Percentiles rank a stretch among this genome's conserved stretches.
These are phyloP conservation scores for Seriola quinqueradiata DNA, from an alignment of 2,113 vertebrate genomes.

Conservation along the genomic window DNA sequence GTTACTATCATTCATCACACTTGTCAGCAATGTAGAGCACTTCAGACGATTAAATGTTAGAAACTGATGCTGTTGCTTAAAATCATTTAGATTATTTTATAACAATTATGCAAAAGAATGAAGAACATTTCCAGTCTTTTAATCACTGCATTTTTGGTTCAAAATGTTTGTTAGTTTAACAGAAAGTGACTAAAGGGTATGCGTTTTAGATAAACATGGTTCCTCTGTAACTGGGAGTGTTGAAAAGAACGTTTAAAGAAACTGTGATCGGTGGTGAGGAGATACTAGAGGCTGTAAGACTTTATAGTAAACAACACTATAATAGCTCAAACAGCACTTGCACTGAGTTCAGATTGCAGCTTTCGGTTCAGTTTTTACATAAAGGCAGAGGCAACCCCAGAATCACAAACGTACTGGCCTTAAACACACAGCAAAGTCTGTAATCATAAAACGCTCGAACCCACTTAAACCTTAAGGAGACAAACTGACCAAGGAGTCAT, in stretches of 20 bases:
- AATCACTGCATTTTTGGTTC: conserved; percentile 14
- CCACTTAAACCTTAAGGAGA: conserved; percentile 80
- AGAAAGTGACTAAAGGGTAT: conserved; percentile 42
- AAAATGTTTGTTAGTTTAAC: conserved; percentile 10
- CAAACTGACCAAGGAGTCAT: conserved; percentile 75
- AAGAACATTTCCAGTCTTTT: conserved; percentile 27
- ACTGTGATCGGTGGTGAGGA: conserved; percentile 57
- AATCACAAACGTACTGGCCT: conserved; percentile 78
- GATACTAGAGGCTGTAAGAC: conserved; percentile 43
- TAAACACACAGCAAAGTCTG: conserved; percentile 77
- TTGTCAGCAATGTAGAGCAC: background rate
- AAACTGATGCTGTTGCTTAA: background rate
- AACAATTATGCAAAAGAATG: conserved; percentile 26
- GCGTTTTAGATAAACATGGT: conserved; percentile 52
- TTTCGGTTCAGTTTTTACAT: conserved; percentile 66
- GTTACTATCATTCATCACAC: conserved; percentile 18
- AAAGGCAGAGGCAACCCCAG: conserved; percentile 72
- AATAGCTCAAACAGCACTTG: conserved; percentile 68
- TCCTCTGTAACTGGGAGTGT: conserved; percentile 51
- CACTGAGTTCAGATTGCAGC: conserved; percentile 67
- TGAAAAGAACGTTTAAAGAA: conserved; percentile 61
- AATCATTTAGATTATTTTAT: background rate
- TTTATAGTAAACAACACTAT: conserved; percentile 72
- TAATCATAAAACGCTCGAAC: conserved; percentile 78
- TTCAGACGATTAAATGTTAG: conserved; percentile 17